Percentiles rank a stretch among this genome's conserved stretches.
phyloP scores from a whole-genome alignment of 2,797 vertebrate species.

The Poliocrania exsul region DNA sequence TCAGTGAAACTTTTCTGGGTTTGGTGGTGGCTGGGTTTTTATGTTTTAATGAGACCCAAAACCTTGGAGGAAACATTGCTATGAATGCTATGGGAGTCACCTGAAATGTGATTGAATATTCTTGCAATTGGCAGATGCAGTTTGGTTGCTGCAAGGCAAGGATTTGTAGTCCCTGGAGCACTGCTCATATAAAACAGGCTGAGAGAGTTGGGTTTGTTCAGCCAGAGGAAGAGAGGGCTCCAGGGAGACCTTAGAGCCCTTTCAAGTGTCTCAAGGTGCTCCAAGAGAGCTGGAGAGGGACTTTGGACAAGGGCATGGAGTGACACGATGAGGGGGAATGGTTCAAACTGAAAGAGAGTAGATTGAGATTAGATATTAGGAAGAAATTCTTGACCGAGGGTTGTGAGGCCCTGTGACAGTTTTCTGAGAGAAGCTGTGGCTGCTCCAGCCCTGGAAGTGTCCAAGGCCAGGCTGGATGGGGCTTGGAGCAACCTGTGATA shows the following conservation, averaged over 20 bases:
- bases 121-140: fast-evolving
- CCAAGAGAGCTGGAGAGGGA: neutral
- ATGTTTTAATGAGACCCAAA: neutral
- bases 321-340: neutral
- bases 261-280: neutral
- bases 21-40: neutral
- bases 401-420: fast-evolving
- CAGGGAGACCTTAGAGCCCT: neutral
- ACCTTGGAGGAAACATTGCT: neutral
- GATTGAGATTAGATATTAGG: neutral
- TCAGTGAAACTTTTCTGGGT: neutral
- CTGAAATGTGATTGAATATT: neutral
- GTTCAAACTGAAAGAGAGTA: neutral
- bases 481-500: fast-evolving
- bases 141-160: neutral
- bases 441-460: neutral
- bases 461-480: fast-evolving
- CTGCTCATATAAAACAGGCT: neutral
- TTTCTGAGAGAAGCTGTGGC: neutral
- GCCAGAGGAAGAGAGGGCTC: neutral
- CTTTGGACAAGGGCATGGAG: neutral
- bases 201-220: neutral
- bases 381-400: neutral
- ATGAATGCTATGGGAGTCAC: neutral
- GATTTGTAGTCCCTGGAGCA: neutral